A percentile compares a stretch with the other conserved stretches of the same genome.
phyloP scores from a whole-genome alignment of 2,797 vertebrate genomes.

The Toxotes lorentzi region DNA sequence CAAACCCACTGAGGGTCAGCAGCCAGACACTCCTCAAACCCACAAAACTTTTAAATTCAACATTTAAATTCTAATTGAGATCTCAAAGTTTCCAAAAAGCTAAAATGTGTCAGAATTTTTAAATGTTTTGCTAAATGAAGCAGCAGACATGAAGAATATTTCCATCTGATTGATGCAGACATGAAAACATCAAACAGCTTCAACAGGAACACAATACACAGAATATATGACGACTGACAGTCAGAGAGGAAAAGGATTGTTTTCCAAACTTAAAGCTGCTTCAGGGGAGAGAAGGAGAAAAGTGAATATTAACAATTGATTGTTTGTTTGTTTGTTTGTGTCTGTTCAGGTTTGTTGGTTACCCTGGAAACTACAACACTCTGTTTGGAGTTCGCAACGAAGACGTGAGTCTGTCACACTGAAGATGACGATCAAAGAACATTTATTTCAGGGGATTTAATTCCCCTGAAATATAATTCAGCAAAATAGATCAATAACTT shows the following conservation, averaged over 20 bases:
- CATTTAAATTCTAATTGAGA: no score
- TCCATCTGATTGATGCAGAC: not conserved
- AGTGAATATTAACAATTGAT: not conserved
- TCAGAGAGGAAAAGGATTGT: not conserved
- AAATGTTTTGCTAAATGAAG: no score
- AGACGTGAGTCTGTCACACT: conserved; percentile 81
- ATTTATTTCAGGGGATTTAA: no score
- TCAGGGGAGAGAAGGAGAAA: no score
- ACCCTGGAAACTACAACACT: conserved; percentile 85
- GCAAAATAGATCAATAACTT: not conserved
- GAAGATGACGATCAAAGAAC: not conserved
- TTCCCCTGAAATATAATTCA: not conserved
- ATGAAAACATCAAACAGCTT: not conserved
- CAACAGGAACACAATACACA: not conserved
- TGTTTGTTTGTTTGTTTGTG: conserved; percentile 19
- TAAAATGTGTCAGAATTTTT: not conserved
- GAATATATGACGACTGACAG: not conserved
- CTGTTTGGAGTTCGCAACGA: conserved; percentile 87
- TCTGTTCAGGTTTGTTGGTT: conserved; percentile 84
- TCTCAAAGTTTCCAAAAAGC: no score
- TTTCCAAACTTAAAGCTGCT: not conserved
- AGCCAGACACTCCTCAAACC: no score
- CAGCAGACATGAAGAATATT: not conserved
- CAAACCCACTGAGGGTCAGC: not conserved
- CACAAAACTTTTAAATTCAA: no score